A percentile compares a stretch with the other conserved stretches of the same genome.
These are phyloP conservation scores for Cotesia chilonis DNA, from an alignment of 1,140 invertebrate species.

Conservation along the genomic window DNA sequence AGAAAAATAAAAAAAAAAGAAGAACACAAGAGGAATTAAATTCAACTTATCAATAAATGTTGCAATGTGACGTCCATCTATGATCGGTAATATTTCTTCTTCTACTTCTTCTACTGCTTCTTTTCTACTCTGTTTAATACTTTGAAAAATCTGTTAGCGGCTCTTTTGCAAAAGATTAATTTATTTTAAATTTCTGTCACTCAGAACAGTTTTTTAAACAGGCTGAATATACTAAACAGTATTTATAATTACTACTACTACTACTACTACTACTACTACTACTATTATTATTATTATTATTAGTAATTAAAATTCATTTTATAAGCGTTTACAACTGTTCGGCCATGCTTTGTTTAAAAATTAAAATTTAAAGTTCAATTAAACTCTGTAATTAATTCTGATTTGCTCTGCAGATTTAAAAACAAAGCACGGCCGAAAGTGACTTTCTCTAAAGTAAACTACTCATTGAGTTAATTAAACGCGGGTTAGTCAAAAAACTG, in stretches of 20 bases:
- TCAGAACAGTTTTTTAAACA: too few species aligned
- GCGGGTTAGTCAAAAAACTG: constrained; percentile 14
- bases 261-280: not conserved
- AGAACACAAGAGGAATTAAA: constrained; percentile 12
- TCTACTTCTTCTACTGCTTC: constrained; percentile 9
- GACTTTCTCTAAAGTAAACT: constrained; percentile 29
- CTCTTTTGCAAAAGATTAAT: not conserved
- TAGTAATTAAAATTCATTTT: too few species aligned
- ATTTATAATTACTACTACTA: not conserved
- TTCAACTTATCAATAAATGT: constrained; percentile 25
- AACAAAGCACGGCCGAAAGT: constrained; percentile 11
- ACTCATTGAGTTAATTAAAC: constrained; percentile 33
- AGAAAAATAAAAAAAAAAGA: not conserved
- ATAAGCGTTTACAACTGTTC: too few species aligned
- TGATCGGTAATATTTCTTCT: constrained; percentile 12
- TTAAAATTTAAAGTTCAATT: too few species aligned
- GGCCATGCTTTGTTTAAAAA: too few species aligned
- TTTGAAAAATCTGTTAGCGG: too few species aligned
- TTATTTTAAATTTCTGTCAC: not conserved
- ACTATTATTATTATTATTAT: too few species aligned
- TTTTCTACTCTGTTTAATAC: constrained; percentile 10
- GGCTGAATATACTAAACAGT: too few species aligned
- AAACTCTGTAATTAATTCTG: too few species aligned
- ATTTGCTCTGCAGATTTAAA: not conserved
- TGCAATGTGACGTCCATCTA: constrained; percentile 5